Evolutionary conservation across 1,140 invertebrate species (phyloP).

Genomic region (Eupeodes corollae): DNA sequence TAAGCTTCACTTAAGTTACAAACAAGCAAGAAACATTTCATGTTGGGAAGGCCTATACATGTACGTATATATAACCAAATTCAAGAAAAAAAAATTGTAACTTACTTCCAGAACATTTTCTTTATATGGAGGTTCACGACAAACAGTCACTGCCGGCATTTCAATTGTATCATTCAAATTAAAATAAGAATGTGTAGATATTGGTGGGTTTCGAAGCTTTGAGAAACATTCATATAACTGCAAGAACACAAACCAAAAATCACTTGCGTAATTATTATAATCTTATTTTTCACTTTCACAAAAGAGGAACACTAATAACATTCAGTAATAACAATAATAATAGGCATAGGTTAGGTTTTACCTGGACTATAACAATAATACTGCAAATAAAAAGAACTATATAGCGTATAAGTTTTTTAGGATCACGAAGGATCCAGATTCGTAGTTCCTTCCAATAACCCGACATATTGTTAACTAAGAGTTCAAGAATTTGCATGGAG

Average conservation of each 20-base stretch:
- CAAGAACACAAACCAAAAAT: not conserved
- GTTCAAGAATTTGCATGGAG: no score
- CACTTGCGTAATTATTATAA: no score
- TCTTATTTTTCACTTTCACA: not conserved
- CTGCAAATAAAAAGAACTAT: constrained; percentile 28
- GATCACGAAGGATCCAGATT: constrained; percentile 27
- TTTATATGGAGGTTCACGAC: constrained; percentile 48
- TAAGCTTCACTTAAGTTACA: no score
- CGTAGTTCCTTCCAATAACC: constrained; percentile 29
- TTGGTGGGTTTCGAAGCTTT: constrained; percentile 45
- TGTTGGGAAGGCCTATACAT: no score
- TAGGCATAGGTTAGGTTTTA: no score
- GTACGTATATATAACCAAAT: no score
- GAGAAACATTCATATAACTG: constrained; percentile 44
- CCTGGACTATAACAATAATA: constrained; percentile 31
- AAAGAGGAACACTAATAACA: not conserved
- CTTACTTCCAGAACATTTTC: constrained; percentile 42
- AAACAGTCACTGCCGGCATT: constrained; percentile 52
- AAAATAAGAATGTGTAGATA: constrained; percentile 50
- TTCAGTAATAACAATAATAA: not conserved
- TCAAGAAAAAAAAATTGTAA: not conserved
- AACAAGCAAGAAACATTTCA: no score
- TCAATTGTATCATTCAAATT: constrained; percentile 48
- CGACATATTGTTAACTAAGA: not conserved
- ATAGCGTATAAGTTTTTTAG: constrained; percentile 32